A percentile compares a stretch with the other conserved stretches of the same genome.
phyloP scores from a whole-genome alignment of 2,797 vertebrate genomes.

The Synaphobranchus kaupii region DNA sequence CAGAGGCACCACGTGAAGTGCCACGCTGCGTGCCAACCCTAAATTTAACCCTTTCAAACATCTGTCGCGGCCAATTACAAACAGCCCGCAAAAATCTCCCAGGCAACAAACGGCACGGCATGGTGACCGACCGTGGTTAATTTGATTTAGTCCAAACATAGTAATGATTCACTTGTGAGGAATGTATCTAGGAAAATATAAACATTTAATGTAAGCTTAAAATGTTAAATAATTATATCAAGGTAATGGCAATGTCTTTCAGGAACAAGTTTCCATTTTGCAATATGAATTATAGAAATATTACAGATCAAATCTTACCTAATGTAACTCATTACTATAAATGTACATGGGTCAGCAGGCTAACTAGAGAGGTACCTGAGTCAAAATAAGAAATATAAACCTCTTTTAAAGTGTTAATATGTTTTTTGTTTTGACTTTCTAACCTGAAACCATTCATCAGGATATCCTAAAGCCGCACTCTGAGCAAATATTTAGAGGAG shows the following conservation, averaged over 20 bases:
- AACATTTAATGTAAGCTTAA: background rate
- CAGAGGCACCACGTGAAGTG: constrained; percentile 22
- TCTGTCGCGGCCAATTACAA: background rate
- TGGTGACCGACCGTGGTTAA: background rate
- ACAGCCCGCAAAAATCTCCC: background rate
- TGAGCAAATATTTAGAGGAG: constrained; percentile 41
- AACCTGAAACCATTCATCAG: constrained; percentile 27
- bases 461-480: constrained; percentile 28
- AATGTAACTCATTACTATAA: background rate
- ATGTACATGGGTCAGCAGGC: background rate
- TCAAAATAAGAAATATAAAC: constrained; percentile 11
- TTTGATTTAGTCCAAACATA: background rate
- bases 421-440: constrained; percentile 28
- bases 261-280: background rate
- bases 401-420: background rate
- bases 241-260: background rate
- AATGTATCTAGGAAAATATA: background rate
- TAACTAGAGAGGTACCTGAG: background rate
- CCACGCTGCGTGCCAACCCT: background rate
- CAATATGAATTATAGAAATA: background rate
- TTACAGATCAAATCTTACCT: background rate
- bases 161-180: background rate
- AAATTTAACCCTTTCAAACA: constrained; percentile 6
- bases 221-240: constrained; percentile 3
- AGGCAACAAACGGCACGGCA: background rate